A percentile compares a stretch with the other conserved stretches of the same genome.
Conservation (phyloP, 37 sponge, comb jelly and placozoan genomes). For the Hormiphora californensis region DNA sequence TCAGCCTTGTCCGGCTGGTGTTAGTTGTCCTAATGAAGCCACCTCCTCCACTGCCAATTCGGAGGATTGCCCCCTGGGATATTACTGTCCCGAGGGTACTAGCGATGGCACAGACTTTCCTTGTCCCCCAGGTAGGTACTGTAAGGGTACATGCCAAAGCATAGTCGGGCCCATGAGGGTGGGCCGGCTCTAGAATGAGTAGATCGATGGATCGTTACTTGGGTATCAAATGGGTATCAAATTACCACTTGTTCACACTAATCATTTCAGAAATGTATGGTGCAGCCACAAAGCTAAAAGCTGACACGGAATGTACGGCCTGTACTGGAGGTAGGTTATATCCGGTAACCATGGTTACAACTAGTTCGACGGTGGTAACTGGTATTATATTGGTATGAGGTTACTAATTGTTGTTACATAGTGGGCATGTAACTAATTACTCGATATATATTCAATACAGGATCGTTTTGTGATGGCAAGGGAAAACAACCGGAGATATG, state of each 20-base stretch:
- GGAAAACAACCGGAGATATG: background rate
- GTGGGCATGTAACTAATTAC: no score
- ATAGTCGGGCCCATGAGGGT: no score
- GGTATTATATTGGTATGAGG: no score
- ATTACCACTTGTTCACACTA: no score
- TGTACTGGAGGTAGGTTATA: background rate
- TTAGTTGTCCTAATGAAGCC: background rate
- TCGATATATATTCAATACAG: no score
- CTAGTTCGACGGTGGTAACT: no score
- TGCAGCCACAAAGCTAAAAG: background rate
- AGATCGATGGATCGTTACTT: no score
- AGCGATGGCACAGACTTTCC: slow-evolving; percentile 12
- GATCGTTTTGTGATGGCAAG: slow-evolving; percentile 19
- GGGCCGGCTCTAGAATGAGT: no score
- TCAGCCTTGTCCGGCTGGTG: background rate
- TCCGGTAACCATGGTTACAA: background rate
- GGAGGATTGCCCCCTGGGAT: background rate
- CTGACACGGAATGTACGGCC: slow-evolving; percentile 33
- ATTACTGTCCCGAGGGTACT: slow-evolving; percentile 40
- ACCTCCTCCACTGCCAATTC: background rate
- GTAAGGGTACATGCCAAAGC: no score
- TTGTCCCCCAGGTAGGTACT: slow-evolving; percentile 45
- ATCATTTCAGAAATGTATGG: slow-evolving; percentile 40
- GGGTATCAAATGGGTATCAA: no score
- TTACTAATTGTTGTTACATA: no score